Conservation (phyloP, 2,797 vertebrate species). For the Fringilla coelebs region DNA sequence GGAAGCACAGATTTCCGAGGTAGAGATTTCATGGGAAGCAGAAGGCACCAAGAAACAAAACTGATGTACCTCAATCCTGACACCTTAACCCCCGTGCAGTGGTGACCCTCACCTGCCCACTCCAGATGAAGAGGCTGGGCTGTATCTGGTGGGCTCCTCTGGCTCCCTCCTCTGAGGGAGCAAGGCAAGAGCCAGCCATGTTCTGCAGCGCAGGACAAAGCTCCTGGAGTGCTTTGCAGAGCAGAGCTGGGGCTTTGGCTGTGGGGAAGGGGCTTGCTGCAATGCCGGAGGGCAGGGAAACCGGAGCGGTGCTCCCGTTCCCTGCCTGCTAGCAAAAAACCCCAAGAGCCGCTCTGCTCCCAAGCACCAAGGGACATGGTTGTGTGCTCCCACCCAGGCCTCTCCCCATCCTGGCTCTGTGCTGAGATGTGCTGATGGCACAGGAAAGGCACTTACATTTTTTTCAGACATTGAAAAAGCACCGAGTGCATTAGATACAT, state of each 20-base stretch:
- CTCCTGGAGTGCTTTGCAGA: background rate
- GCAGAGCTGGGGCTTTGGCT: background rate
- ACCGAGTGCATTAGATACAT: background rate
- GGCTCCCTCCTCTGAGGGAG: background rate
- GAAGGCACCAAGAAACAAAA: background rate
- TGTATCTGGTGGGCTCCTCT: background rate
- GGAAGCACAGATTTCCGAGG: background rate
- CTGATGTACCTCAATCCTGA: no score
- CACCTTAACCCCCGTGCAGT: background rate
- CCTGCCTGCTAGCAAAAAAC: background rate
- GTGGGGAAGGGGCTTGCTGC: background rate
- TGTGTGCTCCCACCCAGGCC: background rate
- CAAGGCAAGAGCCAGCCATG: background rate
- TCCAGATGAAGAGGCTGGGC: background rate
- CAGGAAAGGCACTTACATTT: background rate
- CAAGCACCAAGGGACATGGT: background rate
- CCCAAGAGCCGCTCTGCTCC: background rate
- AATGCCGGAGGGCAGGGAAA: background rate
- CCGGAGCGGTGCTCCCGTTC: rapidly evolving
- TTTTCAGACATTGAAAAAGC: background rate
- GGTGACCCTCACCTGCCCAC: background rate
- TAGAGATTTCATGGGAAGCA: background rate
- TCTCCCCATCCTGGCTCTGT: background rate
- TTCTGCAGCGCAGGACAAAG: background rate
- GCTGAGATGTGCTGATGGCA: background rate